phyloP scores from a whole-genome alignment of 2,113 vertebrate genomes.

The Peromyscus maniculatus region DNA sequence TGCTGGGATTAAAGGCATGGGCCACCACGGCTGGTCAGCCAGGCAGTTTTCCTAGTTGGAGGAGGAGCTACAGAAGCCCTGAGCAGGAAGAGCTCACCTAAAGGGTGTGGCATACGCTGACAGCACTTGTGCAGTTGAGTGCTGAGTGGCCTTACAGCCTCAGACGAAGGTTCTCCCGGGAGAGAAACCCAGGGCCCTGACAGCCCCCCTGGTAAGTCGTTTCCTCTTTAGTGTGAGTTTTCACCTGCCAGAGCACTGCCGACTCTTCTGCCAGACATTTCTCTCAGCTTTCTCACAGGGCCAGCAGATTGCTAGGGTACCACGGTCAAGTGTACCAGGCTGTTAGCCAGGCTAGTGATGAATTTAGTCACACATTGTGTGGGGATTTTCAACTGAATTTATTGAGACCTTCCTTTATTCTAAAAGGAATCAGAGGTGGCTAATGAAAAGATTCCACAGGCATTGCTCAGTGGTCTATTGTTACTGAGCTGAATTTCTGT shows the following conservation, averaged over 20 bases:
- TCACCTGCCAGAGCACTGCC: neutral
- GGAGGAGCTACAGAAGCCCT: neutral
- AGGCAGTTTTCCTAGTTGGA: neutral
- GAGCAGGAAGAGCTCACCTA: neutral
- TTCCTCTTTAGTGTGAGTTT: neutral
- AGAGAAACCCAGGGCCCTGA: neutral
- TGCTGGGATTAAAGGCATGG: too few species aligned
- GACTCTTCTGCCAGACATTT: neutral
- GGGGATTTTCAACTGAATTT: slow-evolving; percentile 28
- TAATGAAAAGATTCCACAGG: slow-evolving; percentile 47
- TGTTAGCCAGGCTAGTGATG: neutral
- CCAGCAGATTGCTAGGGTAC: neutral
- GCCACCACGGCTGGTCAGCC: too few species aligned
- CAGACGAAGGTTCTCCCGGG: neutral
- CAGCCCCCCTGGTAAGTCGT: neutral
- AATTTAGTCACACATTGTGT: neutral
- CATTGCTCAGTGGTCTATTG: neutral
- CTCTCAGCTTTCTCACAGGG: neutral
- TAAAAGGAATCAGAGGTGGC: neutral
- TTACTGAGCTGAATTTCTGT: slow-evolving; percentile 29
- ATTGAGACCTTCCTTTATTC: neutral
- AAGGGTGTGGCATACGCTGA: neutral
- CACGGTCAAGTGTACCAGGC: neutral
- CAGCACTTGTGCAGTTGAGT: neutral
- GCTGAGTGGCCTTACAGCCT: neutral